Conservation (phyloP, 2,113 vertebrate genomes). For the Apteryx mantelli region DNA sequence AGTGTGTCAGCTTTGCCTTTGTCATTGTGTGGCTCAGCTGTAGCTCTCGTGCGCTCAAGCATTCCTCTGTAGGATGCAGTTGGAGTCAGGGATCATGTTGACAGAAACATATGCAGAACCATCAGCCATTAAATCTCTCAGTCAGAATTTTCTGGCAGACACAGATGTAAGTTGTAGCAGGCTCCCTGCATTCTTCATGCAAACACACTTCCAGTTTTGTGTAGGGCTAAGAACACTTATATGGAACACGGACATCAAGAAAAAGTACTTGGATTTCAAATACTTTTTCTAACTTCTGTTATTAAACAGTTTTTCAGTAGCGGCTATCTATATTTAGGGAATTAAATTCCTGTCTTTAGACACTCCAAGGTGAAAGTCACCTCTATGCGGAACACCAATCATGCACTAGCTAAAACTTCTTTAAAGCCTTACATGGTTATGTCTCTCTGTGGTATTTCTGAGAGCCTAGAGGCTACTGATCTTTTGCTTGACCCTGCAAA, state of each 20-base stretch:
- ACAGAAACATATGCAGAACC: slow-evolving; percentile 59
- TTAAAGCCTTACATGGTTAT: not conserved
- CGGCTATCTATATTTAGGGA: not conserved
- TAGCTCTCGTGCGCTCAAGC: slow-evolving; percentile 35
- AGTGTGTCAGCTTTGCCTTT: slow-evolving; percentile 50
- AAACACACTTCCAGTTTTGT: not conserved
- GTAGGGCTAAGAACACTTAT: not conserved
- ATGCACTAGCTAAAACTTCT: not conserved
- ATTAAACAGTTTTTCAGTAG: not conserved
- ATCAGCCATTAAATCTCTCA: slow-evolving; percentile 47
- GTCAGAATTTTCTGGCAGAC: slow-evolving; percentile 55
- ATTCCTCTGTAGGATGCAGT: slow-evolving; percentile 51
- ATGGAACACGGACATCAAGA: not conserved
- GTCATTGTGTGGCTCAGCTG: slow-evolving; percentile 44
- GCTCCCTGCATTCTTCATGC: not conserved
- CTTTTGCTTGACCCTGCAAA: not conserved
- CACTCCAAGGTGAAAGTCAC: not conserved
- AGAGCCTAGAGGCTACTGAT: not conserved
- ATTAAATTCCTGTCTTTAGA: not conserved
- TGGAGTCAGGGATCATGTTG: slow-evolving; percentile 55
- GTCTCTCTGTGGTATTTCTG: not conserved
- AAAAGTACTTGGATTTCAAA: not conserved
- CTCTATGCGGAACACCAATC: not conserved
- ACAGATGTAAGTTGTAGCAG: not conserved
- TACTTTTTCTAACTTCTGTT: not conserved